Conservation (phyloP, 2,888 invertebrate species). For the Caenorhabditis sulstoni region DNA sequence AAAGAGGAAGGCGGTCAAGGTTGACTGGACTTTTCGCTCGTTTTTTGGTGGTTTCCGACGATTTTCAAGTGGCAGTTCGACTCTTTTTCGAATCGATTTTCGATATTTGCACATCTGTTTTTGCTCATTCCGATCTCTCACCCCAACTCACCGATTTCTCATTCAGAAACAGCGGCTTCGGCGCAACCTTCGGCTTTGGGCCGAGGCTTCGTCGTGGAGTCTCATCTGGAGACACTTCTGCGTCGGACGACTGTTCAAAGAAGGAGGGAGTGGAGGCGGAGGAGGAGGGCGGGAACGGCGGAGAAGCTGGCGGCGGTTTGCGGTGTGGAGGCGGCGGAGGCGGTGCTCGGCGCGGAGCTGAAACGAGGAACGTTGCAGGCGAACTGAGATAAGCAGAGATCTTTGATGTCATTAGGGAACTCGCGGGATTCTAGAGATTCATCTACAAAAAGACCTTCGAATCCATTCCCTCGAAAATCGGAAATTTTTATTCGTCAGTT, state of each 20-base stretch:
- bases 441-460: too few relatives aligned
- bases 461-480: too few relatives aligned
- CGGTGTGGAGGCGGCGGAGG: constrained; percentile 47
- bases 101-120: constrained; percentile 40
- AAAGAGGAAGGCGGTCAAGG: background rate
- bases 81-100: constrained; percentile 13
- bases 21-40: constrained; percentile 8
- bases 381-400: too few relatives aligned
- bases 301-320: constrained; percentile 25
- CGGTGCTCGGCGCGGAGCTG: constrained; percentile 40
- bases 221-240: background rate
- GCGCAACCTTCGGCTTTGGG: constrained; percentile 49
- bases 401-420: too few relatives aligned
- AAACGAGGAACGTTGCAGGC: too few relatives aligned
- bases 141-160: constrained; percentile 26
- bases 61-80: constrained; percentile 1
- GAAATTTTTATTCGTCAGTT: too few relatives aligned
- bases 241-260: background rate
- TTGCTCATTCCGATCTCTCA: background rate
- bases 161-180: constrained; percentile 50
- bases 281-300: constrained; percentile 7
- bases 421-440: too few relatives aligned
- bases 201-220: constrained; percentile 20
- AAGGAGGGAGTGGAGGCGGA: constrained; percentile 17
- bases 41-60: background rate